phyloP scores from a whole-genome alignment of 1,140 invertebrate species.

The Sitodiplosis mosellana region DNA sequence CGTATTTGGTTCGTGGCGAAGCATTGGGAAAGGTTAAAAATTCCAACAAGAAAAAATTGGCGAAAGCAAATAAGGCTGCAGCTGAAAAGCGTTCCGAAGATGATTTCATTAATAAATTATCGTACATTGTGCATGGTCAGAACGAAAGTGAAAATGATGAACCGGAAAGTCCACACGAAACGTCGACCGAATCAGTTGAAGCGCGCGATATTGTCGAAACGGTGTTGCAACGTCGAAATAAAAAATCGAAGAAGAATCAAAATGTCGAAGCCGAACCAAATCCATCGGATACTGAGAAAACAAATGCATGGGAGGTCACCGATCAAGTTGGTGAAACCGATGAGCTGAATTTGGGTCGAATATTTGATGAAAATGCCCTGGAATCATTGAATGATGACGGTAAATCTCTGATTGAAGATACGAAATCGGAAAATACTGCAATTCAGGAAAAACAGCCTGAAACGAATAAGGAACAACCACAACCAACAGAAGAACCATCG shows the following conservation, averaged over 20 bases:
- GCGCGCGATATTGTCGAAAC: slow-evolving; percentile 18
- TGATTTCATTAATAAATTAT: not conserved
- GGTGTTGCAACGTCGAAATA: slow-evolving; percentile 7
- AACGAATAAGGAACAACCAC: not conserved
- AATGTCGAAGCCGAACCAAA: not conserved
- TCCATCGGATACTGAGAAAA: not conserved
- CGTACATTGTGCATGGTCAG: not conserved
- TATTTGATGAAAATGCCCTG: not conserved
- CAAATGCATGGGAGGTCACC: not conserved
- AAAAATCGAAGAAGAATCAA: not conserved
- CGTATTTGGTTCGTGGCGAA: not conserved
- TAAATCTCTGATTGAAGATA: not conserved
- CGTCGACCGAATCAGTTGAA: slow-evolving; percentile 7
- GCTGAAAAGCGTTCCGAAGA: not conserved
- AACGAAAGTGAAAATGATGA: slow-evolving; percentile 2
- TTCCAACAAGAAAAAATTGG: not conserved
- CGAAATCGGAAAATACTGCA: not conserved
- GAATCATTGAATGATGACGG: not conserved
- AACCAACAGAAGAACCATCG: too few relatives aligned
- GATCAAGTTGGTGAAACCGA: not conserved
- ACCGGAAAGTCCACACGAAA: slow-evolving; percentile 1
- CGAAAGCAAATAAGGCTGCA: not conserved
- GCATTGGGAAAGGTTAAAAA: not conserved
- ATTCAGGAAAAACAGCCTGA: not conserved
- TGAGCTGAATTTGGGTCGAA: not conserved